Evolutionary conservation across 2,113 vertebrate genomes (phyloP), one percentile per base, ranked within the genome.

Genomic region (Puntigrus tetrazona): DNA sequence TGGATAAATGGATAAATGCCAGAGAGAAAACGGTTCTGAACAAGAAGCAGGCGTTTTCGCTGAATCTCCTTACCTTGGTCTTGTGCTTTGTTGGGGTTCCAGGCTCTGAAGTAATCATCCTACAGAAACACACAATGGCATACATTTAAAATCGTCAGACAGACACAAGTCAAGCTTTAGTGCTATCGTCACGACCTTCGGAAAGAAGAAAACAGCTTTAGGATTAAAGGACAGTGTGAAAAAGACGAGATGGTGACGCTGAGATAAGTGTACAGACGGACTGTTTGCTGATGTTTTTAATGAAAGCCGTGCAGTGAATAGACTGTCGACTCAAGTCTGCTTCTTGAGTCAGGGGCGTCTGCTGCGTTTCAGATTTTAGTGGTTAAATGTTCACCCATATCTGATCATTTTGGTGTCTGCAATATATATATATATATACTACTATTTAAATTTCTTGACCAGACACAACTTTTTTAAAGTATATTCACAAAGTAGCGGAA

Each of bases 31-130:
- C 50, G 7, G 22, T 47, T 43, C 5, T 43, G 69, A 72, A 72
- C 7, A 41, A 25, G 22, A 25, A 72, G 25, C 67, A 72, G 10
- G 0, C 4, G 2, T 14, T n/a, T 72, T 4, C 11, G 67, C 65
- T 84, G 27, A 63, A 38, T 36, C 13, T 1, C 22, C 86, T 25
- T 83, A 88, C 87, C 87, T 88, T 83, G 82, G 18, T 86, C 81
- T 77, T 86, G 81, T 75, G 76, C 81, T 88, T 88, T 88, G 52
- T 59, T 81, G 27, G 87, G 70, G 61, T 25, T 57, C 87, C 87
- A 86, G 70, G 77, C 78, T 79, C 84, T 86, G 84, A 88, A 84
- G 87, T 81, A 86, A 84, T 88, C 87, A 47, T 88, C 87, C 87
- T 88, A 84, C 1, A 81, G 38, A 81, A 29, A 84, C 41, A 88